Percentiles rank a stretch among this genome's conserved stretches.
These are phyloP conservation scores for Ptychoptera contaminata DNA, from an alignment of 2,888 invertebrate genomes.

Conservation along the genomic window DNA sequence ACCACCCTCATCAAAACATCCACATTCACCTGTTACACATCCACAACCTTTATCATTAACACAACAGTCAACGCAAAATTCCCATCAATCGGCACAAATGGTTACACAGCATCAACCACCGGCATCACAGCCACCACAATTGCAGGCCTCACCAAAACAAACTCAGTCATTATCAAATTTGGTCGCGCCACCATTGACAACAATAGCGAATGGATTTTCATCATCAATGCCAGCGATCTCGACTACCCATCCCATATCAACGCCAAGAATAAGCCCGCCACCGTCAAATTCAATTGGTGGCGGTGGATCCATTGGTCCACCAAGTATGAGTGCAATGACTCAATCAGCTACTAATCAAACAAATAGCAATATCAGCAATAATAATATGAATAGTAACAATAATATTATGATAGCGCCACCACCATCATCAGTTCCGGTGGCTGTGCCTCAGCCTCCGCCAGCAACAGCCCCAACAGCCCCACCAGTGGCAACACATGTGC, in stretches of 20 bases:
- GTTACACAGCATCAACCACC: not conserved
- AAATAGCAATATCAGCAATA: constrained; percentile 15
- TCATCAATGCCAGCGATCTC: constrained; percentile 18
- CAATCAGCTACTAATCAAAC: constrained; percentile 10
- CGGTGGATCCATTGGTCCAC: constrained; percentile 10
- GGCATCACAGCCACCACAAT: constrained; percentile 24
- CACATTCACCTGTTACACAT: not conserved
- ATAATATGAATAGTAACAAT: constrained; percentile 14
- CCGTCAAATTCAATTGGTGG: constrained; percentile 17
- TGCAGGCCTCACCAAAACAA: constrained; percentile 12
- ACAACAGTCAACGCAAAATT: not conserved
- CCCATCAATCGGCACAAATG: not conserved
- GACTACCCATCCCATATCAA: constrained; percentile 18
- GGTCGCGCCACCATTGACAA: constrained; percentile 18
- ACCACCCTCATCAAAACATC: constrained; percentile 3
- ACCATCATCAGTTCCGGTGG: constrained; percentile 22
- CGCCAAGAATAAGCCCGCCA: constrained; percentile 7
- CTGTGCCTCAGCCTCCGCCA: constrained; percentile 17
- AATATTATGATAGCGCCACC: constrained; percentile 31
- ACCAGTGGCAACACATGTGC: constrained; percentile 21
- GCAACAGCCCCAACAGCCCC: constrained; percentile 25
- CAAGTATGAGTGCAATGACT: constrained; percentile 12
- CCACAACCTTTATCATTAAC: too few relatives aligned
- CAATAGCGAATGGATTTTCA: constrained; percentile 19
- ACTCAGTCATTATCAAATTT: constrained; percentile 12